A percentile compares a stretch with the other conserved stretches of the same genome.
These are phyloP conservation scores for Lophius americanus DNA, from an alignment of 2,797 vertebrate genomes.

Conservation along the genomic window DNA sequence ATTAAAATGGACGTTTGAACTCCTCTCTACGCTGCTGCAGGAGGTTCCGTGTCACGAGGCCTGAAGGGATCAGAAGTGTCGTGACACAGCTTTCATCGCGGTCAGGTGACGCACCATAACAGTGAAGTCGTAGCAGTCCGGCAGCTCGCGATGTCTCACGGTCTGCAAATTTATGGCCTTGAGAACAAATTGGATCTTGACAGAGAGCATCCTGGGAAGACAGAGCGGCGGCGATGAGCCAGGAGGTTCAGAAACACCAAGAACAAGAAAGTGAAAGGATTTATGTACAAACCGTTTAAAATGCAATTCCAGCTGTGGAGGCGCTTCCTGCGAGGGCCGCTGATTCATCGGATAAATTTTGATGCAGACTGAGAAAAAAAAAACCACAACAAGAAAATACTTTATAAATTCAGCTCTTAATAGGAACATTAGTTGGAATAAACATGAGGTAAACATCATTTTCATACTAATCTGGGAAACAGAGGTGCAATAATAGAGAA, in stretches of 20 bases:
- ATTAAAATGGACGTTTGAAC: not conserved
- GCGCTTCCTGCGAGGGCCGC: conserved; percentile 24
- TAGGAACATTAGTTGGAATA: no score
- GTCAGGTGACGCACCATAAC: conserved; percentile 83
- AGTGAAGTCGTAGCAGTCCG: conserved; percentile 93
- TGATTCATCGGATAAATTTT: conserved; percentile 79
- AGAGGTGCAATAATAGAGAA: no score
- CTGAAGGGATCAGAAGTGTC: conserved; percentile 16
- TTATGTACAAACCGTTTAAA: conserved; percentile 89
- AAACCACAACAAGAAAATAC: not conserved
- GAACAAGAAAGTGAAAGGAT: not conserved
- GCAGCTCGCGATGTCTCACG: conserved; percentile 89
- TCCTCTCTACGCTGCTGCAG: not conserved
- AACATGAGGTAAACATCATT: no score
- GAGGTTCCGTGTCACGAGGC: not conserved
- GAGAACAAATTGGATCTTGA: conserved; percentile 87
- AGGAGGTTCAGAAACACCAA: not conserved
- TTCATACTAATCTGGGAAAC: no score
- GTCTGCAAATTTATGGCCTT: conserved; percentile 96
- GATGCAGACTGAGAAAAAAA: conserved; percentile 83
- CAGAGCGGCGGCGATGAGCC: conserved; percentile 1
- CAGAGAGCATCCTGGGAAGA: conserved; percentile 82
- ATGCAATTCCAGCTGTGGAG: conserved; percentile 85
- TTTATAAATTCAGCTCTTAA: no score
- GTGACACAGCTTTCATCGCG: conserved; percentile 1